A percentile compares a stretch with the other conserved stretches of the same genome.
phyloP scores from a whole-genome alignment of 2,113 vertebrate genomes.

The Triplophysa rosa region DNA sequence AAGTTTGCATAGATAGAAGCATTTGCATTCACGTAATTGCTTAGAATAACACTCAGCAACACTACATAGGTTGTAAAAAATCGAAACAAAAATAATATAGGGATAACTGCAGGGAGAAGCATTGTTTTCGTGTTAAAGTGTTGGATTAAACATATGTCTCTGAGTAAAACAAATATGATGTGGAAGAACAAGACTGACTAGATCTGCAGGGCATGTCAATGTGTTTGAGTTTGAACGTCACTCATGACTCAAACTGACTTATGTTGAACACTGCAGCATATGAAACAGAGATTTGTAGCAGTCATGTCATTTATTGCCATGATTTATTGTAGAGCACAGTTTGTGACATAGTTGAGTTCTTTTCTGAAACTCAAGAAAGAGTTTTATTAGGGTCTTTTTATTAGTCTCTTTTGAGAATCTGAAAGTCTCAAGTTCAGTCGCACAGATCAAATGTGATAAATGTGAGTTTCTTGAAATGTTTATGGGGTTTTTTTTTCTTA shows the following conservation, averaged over 20 bases:
- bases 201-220: constrained; percentile 46
- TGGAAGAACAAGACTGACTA: constrained; percentile 25
- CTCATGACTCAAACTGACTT: not conserved
- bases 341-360: not conserved
- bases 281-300: not conserved
- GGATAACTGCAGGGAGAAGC: not conserved
- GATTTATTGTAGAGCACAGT: not conserved
- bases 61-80: no score
- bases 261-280: constrained; percentile 5
- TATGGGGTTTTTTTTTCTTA: not conserved
- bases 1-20: no score
- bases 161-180: not conserved
- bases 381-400: not conserved
- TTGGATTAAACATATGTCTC: constrained; percentile 4
- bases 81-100: no score
- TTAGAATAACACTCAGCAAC: no score
- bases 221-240: constrained; percentile 17
- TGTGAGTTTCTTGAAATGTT: no score
- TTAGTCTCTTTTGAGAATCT: not conserved
- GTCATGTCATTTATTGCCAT: constrained; percentile 22
- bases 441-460: not conserved
- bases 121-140: not conserved
- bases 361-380: not conserved
- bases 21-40: no score
- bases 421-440: not conserved